Base-by-base conservation (phyloP, 2,113 vertebrate species). In the Carassius carassius region DNA sequence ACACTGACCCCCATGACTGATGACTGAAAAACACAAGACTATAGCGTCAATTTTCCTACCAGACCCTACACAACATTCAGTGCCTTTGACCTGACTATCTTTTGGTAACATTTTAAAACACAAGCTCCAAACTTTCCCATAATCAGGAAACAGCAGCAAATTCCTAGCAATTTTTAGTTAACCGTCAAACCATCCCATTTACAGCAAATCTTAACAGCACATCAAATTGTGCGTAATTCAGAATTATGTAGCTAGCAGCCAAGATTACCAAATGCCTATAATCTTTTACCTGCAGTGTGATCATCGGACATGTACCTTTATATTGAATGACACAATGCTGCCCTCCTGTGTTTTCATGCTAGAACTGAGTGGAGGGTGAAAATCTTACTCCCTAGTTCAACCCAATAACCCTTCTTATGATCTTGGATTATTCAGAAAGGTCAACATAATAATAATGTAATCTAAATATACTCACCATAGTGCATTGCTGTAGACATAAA, bases 11-110 rank as follows among this genome's bases (percentile, higher is more conserved):
- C 87, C 67, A 13, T 32, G 87, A 79, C 91, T 88, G 89, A 89
- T 70, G 92, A 91, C 86, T 92, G 91, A 91, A 86, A 85, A 86
- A 85, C 86, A 92, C 90, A 92, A 89, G 63, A 79, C 84, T 19
- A 9, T 44, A 2, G 86, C 82, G 90, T 92, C 86, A 89, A 47
- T 67, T 69, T 87, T 86, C 63, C 74, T 74, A 44, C 73, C 58
- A 41, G 32, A 13, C 12, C n/a, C 32, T 29, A 21, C 29, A 35
- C 25, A 77, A 29, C 54, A 35, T 32, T 35, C 8, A 12, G 9
- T 56, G 16, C 25, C 7, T 76, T 4, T 19, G 1, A 16, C 44
- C 11, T 32, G 63, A 16, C 62, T 29, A 8, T 17, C 10, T 41
- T 41, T 41, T 41, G 37, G 37, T 41, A 1, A 41, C 37, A 41